Base-by-base conservation (phyloP, 2,797 vertebrate species). In the Epinephelus awoara region DNA sequence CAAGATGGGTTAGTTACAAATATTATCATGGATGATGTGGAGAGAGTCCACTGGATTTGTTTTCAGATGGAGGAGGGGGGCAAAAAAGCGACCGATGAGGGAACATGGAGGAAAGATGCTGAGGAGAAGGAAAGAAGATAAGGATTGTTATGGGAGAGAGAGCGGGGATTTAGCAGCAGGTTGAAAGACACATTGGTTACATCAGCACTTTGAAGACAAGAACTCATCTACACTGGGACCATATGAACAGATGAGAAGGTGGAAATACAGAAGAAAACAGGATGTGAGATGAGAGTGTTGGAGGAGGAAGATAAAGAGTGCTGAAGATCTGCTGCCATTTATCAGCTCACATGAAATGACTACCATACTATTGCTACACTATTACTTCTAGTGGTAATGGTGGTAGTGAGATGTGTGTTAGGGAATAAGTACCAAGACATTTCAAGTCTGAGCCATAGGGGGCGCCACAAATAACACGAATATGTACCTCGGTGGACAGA, bases 81-180 rank as follows among this genome's bases (percentile, higher is more conserved):
- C 68, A 74, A 65, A n/a, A 46, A 61, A 50, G 58, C 1, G 15
- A 19, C 18, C 6, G 34, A 8, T 34, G 21, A 58, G 51, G 74
- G 80, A 42, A 67, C 3, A 0, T 18, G 56, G 44, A 62, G 50
- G 49, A 34, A 67, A 72, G 25, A 34, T 65, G 70, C 58, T 57
- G 76, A 59, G 69, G 21, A 69, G 29, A 59, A 79, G 62, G 65
- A 72, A 65, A 67, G 27, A 40, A 5, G 54, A 56, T 38, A 18
- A 13, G 14, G 23, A 62, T 1, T 12, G 62, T 69, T 54, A 1
- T 10, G 17, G 46, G 63, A 52, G 55, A 49, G 44, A 58, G 44
- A 25, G 13, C 34, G 54, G 0, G 40, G 63, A 63, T 47, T 62
- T 9, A 62, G 12, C 49, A 6, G 64, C 49, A 6, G 64, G 25